Base-by-base conservation (phyloP, 2,888 invertebrate species). In the Clivina fossor region DNA sequence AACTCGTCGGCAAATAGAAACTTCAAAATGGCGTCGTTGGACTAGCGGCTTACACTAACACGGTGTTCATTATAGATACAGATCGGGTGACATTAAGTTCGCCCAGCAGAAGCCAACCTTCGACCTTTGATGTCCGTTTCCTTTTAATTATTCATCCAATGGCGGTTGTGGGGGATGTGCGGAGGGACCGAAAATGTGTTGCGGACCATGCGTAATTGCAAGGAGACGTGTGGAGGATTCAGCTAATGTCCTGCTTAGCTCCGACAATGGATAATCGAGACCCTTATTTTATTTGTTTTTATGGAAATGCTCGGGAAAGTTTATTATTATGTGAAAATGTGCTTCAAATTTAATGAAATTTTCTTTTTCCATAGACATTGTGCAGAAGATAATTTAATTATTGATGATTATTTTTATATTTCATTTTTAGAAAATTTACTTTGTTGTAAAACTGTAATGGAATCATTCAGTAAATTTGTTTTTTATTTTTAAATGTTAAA, bases 11-110 rank as follows among this genome's bases (percentile, higher is more conserved):
- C 24, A 20, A 48, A 48, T 19, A 22, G 35, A 48, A 48, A 48
- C 48, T 48, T 38, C 46, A 26, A 26, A 46, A 13, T 32, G 18
- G 16, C 15, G 46, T 8, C 46, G 24, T 24, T 8, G 28, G 16
- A n/a, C 15, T 38, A 13, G 18, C 28, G 22, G 5, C 16, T 7
- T 15, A 16, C 26, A 43, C 26, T 24, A 11, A 47, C 47, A 33
- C 30, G 35, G 28, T 50, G 50, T 38, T 50, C 50, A 50, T 50
- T 50, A 50, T 50, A 50, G 50, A 50, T 50, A 50, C 50, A 50
- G 50, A 50, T 50, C 50, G 50, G 26, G 26, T 18, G 28, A 28
- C 50, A 38, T 37, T 48, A 40, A 40, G 40, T 22, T 40, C 40
- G 40, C 9, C 20, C 40, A 9, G 40, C 15, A 40, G 18, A 46